Evolutionary conservation across 2,797 vertebrate genomes (phyloP).

Genomic region (Anguilla megastoma): DNA sequence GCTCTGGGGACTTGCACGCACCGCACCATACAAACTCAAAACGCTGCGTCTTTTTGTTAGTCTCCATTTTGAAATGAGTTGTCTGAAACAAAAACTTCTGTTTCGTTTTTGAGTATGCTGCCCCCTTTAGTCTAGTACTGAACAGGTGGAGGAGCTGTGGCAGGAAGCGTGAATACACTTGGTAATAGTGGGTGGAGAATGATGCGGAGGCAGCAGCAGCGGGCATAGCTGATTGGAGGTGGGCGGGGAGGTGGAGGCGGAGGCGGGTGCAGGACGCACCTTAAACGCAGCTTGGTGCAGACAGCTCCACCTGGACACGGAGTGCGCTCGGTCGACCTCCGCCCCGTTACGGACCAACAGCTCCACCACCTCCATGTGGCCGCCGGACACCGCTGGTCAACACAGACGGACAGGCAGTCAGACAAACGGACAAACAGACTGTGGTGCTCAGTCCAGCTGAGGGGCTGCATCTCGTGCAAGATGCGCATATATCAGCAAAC

Average conservation of each 20-base stretch:
- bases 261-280: conserved; percentile 63
- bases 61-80: no score
- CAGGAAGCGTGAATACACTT: no score
- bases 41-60: no score
- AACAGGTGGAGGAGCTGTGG: no score
- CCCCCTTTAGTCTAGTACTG: no score
- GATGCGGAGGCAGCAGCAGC: no score
- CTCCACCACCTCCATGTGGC: conserved; percentile 69
- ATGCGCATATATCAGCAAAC: background rate
- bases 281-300: conserved; percentile 90
- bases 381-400: conserved; percentile 79
- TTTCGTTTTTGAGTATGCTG: no score
- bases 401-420: conserved; percentile 17
- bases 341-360: conserved; percentile 78
- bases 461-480: background rate
- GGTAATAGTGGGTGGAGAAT: no score
- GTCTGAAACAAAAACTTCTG: no score
- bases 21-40: no score
- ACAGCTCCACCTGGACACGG: conserved; percentile 87
- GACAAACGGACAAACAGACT: background rate
- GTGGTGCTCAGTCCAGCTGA: background rate
- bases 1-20: no score
- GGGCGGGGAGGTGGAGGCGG: background rate
- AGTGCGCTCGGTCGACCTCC: conserved; percentile 80
- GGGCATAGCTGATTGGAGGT: no score